Base-by-base conservation (phyloP, 2,797 vertebrate species). In the Centroberyx gerrardi region DNA sequence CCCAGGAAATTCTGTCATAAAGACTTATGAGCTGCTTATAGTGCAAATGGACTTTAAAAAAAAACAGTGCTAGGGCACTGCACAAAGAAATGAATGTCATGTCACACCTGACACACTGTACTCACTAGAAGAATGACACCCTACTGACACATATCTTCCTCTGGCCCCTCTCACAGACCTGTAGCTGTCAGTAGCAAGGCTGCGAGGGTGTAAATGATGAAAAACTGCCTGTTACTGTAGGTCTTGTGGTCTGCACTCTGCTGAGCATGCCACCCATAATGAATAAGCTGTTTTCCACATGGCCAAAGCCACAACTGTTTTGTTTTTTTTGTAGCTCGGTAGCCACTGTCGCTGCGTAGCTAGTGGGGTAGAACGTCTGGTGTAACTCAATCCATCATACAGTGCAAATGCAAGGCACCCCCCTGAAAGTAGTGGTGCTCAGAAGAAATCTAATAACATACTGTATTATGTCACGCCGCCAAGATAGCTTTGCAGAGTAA, bases 221-320 rank as follows among this genome's bases (percentile, higher is more conserved):
- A 81, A 80, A 73, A 75, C 36, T 4, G 74, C 70, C 76, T 68
- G 64, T 67, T 80, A 38, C 71, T 44, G 61, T 56, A 29, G 17
- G 9, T 69, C 71, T 81, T 73, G 84, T 76, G 86, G 76, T 87
- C 29, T 49, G 73, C 77, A 65, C 76, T 79, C 64, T 73, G 59
- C 69, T 36, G 74, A 90, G 86, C 84, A 87, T 70, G 78, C 75
- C 82, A 77, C 55, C 79, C 74, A 71, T 89, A 90, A 92, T 84
- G 84, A 88, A 90, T 90, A 86, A 90, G 81, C 79, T 90, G 72
- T 93, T 92, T 88, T 91, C 86, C 88, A 90, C 90, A 83, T 75
- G 86, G 79, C 61, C 22, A 10, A 84, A 84, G 76, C 86, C 62
- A 60, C 83, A 78, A 78, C 78, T 84, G 44, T 15, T 46, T 5